Evolutionary conservation across 1,140 invertebrate species (phyloP).

Genomic region (Trichoplusia ni): DNA sequence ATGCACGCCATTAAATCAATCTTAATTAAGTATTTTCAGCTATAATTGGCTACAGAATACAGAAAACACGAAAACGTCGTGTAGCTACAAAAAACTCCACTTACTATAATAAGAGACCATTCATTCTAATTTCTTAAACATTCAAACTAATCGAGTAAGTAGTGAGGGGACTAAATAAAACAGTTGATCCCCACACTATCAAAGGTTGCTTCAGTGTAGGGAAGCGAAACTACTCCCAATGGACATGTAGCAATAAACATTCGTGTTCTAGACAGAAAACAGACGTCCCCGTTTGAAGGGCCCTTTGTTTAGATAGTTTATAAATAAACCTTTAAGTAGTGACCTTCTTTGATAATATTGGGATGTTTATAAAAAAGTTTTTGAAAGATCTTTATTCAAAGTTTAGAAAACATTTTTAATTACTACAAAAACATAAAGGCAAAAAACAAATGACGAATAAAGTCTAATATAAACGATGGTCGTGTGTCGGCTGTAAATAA

Average conservation of each 20-base stretch:
- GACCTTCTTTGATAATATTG: constrained; percentile 20
- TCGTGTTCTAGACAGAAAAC: constrained; percentile 58
- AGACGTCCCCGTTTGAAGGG: constrained; percentile 52
- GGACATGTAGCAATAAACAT: constrained; percentile 64
- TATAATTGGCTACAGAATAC: not conserved
- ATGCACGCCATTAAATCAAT: too few species aligned
- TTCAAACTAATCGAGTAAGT: constrained; percentile 8
- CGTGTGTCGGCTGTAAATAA: constrained; percentile 16
- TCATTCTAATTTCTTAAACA: constrained; percentile 2
- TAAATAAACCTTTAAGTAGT: constrained; percentile 67
- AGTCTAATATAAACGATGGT: constrained; percentile 6
- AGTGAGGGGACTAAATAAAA: constrained; percentile 30
- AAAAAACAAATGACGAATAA: constrained; percentile 9
- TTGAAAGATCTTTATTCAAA: not conserved
- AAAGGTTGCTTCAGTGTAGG: constrained; percentile 18
- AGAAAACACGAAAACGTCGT: not conserved
- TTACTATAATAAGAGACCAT: constrained; percentile 4
- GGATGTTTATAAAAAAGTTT: constrained; percentile 15
- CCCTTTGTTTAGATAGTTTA: constrained; percentile 60
- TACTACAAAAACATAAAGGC: not conserved
- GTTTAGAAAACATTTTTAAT: not conserved
- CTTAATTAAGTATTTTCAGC: too few species aligned
- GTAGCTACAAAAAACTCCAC: too few species aligned
- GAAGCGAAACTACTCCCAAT: constrained; percentile 33
- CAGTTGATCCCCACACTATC: constrained; percentile 20